Conservation (phyloP, 2,113 vertebrate species). For the Grallaria varia region DNA sequence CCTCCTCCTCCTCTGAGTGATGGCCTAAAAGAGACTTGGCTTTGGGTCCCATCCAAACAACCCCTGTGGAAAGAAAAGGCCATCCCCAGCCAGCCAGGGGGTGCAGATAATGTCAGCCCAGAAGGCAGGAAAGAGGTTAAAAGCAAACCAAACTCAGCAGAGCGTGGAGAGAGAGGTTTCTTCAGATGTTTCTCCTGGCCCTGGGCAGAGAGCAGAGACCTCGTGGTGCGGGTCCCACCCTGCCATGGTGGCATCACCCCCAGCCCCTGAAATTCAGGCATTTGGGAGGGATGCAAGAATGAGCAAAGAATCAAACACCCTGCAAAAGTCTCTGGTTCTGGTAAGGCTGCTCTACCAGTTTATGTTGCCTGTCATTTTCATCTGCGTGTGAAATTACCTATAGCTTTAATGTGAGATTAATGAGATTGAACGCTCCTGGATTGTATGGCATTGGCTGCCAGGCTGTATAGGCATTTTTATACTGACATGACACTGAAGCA, state of each 20-base stretch:
- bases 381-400: neutral
- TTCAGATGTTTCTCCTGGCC: neutral
- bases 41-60: neutral
- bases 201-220: neutral
- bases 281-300: neutral
- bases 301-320: neutral
- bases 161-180: neutral
- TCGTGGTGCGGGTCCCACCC: neutral
- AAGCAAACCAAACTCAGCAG: neutral
- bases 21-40: neutral
- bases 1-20: neutral
- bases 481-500: neutral
- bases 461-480: neutral
- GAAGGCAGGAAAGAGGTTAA: neutral
- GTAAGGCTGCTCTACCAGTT: neutral
- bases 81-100: neutral
- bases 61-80: neutral
- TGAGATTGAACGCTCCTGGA: neutral
- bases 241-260: accelerated
- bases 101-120: neutral
- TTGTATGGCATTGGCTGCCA: neutral
- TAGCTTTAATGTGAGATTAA: neutral
- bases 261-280: neutral
- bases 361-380: neutral
- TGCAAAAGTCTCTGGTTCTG: neutral